Percentiles rank a stretch among this genome's conserved stretches.
Evolutionary conservation across 2,888 invertebrate species (phyloP).

Genomic region (Quadriops clusia): DNA sequence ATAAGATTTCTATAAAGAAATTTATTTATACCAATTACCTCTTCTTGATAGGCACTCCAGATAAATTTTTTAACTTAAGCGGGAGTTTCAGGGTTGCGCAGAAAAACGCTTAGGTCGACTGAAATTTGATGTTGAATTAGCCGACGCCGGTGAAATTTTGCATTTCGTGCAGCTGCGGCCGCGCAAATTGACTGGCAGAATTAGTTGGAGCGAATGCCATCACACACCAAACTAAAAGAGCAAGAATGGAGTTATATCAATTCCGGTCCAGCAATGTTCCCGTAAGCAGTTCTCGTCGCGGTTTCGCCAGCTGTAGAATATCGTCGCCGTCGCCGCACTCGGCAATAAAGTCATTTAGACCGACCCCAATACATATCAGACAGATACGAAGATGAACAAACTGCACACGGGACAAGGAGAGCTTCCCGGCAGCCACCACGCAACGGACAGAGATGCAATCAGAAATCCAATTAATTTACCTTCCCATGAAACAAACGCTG

Average conservation of each 20-base stretch:
- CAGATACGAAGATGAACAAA: constrained; percentile 18
- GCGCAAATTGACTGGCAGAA: constrained; percentile 10
- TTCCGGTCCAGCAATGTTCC: constrained; percentile 16
- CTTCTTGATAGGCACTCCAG: too few species aligned
- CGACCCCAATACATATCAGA: constrained; percentile 19
- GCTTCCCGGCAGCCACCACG: constrained; percentile 1
- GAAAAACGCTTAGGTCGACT: background rate
- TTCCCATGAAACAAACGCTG: constrained; percentile 22
- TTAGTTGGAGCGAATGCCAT: constrained; percentile 4
- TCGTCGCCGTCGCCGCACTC: constrained; percentile 18
- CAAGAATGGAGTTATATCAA: constrained; percentile 8
- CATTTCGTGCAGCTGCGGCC: constrained; percentile 1
- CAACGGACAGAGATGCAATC: constrained; percentile 12
- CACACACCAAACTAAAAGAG: constrained; percentile 2
- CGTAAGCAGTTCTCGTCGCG: constrained; percentile 19
- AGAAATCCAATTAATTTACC: constrained; percentile 26
- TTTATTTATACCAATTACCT: too few species aligned
- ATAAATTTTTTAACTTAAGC: too few species aligned
- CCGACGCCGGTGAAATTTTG: background rate
- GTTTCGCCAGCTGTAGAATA: constrained; percentile 19
- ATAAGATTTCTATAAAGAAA: too few species aligned
- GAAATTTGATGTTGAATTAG: background rate
- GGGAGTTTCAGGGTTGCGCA: background rate
- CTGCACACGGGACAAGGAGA: constrained; percentile 13
- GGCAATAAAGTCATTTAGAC: constrained; percentile 20